Evolutionary conservation across 37 sponge, comb jelly and placozoan genomes (phyloP), one percentile per base, ranked within the genome.

Genomic region (Halichondria panicea): DNA sequence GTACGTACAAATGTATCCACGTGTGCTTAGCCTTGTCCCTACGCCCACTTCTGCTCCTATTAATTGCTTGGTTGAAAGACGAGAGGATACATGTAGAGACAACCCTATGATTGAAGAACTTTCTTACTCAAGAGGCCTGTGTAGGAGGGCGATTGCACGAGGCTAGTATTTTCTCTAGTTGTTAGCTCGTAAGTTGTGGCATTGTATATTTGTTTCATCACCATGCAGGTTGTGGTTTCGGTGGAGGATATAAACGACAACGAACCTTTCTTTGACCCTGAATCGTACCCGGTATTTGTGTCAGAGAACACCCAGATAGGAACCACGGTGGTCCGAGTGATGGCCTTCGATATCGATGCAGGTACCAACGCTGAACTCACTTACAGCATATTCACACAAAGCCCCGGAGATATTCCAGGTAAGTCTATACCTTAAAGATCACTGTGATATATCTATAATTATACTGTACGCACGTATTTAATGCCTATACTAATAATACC

Each of bases 171-270:
- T 48, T 48, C 15, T 18, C 15, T 48, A 48, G 11, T 48, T 48
- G 13, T 15, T 48, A 11, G 15, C 52, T 48, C 52, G 52, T 48
- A 18, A 11, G 9, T 25, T 59, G 25, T n/a, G 13, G 61, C 24
- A 59, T 8, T 19, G 7, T 24, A 24, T 59, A 27, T 59, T 24
- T 9, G 8, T n/a, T 27, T 24, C 35, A 58, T 65, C 30, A n/a
- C 12, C 4, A 34, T 70, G 4, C 40, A 63, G 63, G 66, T 83
- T 18, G 60, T 48, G 9, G 52, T 83, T 7, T 21, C 15, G 56
- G 66, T 85, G 13, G 7, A 42, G 9, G 62, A 85, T 85, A 66
- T 61, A 9, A 61, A 85, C 28, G 86, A 85, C 44, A 57, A 76
- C 19, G 53, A 0, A 1, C 86, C 86, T 2, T 18, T 35, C 15